Evolutionary conservation across 2,888 invertebrate genomes (phyloP).

Genomic region (Lasius platythorax): DNA sequence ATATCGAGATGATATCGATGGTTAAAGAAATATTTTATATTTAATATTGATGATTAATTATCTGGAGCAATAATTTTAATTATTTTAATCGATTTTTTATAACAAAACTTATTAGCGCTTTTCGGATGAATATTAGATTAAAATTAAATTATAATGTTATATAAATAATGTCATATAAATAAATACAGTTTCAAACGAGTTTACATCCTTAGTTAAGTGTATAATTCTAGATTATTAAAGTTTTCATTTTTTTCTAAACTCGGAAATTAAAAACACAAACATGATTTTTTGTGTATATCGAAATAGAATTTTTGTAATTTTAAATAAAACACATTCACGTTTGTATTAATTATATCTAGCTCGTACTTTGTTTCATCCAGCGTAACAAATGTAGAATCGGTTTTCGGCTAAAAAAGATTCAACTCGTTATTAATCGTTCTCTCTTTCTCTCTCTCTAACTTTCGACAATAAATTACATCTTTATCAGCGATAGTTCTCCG

Average conservation of each 20-base stretch:
- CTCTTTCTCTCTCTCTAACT: not conserved
- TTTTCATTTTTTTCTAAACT: not conserved
- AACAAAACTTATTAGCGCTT: not conserved
- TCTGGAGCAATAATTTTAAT: not conserved
- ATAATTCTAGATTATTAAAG: conserved; percentile 1
- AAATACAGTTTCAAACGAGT: not conserved
- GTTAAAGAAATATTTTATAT: not conserved
- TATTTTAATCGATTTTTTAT: not conserved
- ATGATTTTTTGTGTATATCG: not conserved
- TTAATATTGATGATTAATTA: not conserved
- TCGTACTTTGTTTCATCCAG: not conserved
- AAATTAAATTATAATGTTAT: not conserved
- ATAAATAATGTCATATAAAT: not conserved
- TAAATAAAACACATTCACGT: not conserved
- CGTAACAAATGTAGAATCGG: not conserved
- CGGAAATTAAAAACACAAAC: not conserved
- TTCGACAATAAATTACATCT: not conserved
- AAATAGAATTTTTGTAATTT: not conserved
- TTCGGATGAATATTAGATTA: not conserved
- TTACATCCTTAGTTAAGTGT: not conserved
- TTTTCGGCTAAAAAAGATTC: not conserved
- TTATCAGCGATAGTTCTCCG: not conserved
- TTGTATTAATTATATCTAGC: not conserved
- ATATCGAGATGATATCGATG: not conserved
- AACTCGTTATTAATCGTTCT: not conserved